These are phyloP conservation scores for Psilopsiagon aurifrons DNA, from an alignment of 2,113 vertebrate genomes.

Conservation along the genomic window DNA sequence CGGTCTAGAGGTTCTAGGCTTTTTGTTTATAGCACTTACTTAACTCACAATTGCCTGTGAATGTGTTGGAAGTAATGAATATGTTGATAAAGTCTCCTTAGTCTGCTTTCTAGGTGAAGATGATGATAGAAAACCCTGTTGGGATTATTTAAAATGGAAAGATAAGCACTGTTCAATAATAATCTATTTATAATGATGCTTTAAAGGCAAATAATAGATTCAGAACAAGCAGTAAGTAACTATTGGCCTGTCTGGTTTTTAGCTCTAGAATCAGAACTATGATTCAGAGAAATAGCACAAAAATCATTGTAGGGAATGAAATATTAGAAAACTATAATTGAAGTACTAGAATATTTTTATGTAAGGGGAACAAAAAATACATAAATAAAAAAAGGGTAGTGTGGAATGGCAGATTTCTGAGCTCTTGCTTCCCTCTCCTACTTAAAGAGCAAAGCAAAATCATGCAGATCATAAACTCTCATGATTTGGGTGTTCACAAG, in stretches of 20 bases:
- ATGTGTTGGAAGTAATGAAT: neutral
- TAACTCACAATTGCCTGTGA: neutral
- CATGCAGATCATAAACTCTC: neutral
- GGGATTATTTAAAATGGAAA: neutral
- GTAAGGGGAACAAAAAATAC: neutral
- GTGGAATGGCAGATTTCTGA: neutral
- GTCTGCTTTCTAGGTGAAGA: neutral
- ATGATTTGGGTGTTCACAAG: neutral
- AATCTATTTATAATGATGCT: neutral
- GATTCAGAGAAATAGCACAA: neutral
- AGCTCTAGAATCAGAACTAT: neutral
- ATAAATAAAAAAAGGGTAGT: neutral
- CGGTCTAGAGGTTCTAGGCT: neutral
- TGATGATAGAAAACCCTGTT: neutral
- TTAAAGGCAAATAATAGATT: neutral
- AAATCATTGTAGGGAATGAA: neutral
- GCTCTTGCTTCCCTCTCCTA: neutral
- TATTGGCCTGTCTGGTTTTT: neutral
- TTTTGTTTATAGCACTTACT: neutral
- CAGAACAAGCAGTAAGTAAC: neutral
- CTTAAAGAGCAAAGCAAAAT: neutral
- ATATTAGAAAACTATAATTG: neutral
- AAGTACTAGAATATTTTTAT: neutral
- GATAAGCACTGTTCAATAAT: neutral
- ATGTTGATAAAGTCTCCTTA: neutral